These are phyloP conservation scores for Bombus affinis DNA, from an alignment of 1,140 invertebrate genomes.

Conservation along the genomic window DNA sequence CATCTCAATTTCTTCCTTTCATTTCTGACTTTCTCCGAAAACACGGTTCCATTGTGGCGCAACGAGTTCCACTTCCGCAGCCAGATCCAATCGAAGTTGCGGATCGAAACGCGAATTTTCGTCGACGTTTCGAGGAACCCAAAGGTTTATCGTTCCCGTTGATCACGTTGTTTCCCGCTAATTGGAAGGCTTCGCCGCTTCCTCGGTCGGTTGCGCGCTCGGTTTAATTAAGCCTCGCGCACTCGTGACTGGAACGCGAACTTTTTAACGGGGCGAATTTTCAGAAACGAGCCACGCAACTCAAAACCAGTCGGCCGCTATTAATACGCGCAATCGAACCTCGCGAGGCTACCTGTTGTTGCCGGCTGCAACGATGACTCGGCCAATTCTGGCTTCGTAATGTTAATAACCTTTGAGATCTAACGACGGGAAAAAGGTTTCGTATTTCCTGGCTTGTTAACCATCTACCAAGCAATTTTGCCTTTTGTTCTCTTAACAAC, in stretches of 20 bases:
- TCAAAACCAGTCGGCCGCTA: background rate
- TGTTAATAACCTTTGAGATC: background rate
- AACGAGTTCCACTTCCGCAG: too few species aligned
- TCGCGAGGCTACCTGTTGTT: conserved; percentile 40
- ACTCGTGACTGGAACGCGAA: conserved; percentile 3
- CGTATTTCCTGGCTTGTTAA: conserved; percentile 34
- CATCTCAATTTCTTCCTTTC: background rate
- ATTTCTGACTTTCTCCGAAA: background rate
- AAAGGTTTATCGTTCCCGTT: conserved; percentile 31
- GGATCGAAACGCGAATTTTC: conserved; percentile 1
- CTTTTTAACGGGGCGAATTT: conserved; percentile 11
- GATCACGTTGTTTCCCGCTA: conserved; percentile 36
- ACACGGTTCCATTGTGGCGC: background rate
- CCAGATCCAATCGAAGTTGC: background rate
- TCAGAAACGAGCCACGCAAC: background rate
- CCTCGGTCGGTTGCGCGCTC: too few species aligned
- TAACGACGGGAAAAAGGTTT: conserved; percentile 16
- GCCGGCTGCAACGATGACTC: background rate
- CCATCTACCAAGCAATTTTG: too few species aligned
- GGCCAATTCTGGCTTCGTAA: background rate
- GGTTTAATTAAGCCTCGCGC: conserved; percentile 29
- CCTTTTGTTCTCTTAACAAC: background rate
- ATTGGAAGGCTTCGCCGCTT: conserved; percentile 23
- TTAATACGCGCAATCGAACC: background rate
- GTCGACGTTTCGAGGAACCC: background rate